These are phyloP conservation scores for Cyphomyrus plagiostoma DNA, from an alignment of 2,113 vertebrate species.

Conservation along the genomic window DNA sequence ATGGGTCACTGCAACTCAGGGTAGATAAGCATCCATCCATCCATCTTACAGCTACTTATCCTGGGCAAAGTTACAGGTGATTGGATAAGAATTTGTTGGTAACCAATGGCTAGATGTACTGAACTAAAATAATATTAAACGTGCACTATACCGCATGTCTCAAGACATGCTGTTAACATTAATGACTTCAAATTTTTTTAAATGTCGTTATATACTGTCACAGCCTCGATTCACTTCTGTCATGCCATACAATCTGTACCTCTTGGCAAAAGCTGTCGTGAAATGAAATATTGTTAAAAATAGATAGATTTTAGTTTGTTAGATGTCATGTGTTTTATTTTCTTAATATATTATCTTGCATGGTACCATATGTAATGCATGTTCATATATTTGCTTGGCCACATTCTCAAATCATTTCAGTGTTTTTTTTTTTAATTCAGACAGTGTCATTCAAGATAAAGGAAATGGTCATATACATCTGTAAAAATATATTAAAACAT, in stretches of 20 bases:
- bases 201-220: not conserved
- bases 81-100: not conserved
- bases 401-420: not conserved
- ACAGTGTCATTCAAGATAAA: not conserved
- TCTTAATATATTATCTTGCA: not conserved
- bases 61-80: not conserved
- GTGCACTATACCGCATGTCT: not conserved
- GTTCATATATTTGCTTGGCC: not conserved
- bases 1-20: too few relatives aligned
- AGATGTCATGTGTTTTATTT: not conserved
- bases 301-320: not conserved
- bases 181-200: not conserved
- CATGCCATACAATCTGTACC: not conserved
- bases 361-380: not conserved
- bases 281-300: not conserved
- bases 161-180: not conserved
- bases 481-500: not conserved
- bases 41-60: not conserved
- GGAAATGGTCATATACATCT: not conserved
- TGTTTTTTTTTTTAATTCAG: not conserved
- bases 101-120: not conserved
- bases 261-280: not conserved
- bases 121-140: not conserved
- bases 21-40: not conserved
- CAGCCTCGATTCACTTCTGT: not conserved